phyloP scores from a whole-genome alignment of 2,113 vertebrate genomes.

The Puffinus mauretanicus region DNA sequence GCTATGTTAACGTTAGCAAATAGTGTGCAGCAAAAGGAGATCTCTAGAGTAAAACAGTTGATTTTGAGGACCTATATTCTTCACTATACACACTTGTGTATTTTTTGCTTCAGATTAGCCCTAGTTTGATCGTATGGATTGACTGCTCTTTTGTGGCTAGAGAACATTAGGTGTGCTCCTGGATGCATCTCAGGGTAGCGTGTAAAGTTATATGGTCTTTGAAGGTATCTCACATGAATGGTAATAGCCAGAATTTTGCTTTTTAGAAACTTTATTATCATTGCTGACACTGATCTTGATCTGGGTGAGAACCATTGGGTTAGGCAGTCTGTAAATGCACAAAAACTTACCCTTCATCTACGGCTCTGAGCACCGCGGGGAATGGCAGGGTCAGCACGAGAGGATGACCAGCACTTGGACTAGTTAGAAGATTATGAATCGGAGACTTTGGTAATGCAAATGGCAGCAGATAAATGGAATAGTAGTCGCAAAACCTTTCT shows the following conservation, averaged over 20 bases:
- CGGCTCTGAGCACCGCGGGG: fast-evolving
- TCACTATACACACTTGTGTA: background rate
- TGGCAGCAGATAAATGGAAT: background rate
- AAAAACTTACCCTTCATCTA: background rate
- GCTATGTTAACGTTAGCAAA: background rate
- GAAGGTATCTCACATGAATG: background rate
- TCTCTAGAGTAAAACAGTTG: background rate
- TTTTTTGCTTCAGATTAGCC: background rate
- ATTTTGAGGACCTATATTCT: background rate
- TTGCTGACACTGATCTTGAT: background rate
- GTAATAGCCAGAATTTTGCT: background rate
- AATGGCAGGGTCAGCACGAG: background rate
- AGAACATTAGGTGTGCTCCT: background rate
- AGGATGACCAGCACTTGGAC: background rate
- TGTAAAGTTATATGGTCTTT: background rate
- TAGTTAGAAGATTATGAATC: background rate
- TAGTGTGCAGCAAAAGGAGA: background rate
- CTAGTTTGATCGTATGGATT: background rate
- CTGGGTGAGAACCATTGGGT: background rate
- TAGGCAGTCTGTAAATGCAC: background rate
- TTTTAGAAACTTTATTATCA: background rate
- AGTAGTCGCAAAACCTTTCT: background rate
- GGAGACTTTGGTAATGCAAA: background rate
- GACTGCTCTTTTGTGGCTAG: background rate
- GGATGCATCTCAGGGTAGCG: fast-evolving